Base-by-base conservation (phyloP, 2,888 invertebrate species). In the Actias luna region DNA sequence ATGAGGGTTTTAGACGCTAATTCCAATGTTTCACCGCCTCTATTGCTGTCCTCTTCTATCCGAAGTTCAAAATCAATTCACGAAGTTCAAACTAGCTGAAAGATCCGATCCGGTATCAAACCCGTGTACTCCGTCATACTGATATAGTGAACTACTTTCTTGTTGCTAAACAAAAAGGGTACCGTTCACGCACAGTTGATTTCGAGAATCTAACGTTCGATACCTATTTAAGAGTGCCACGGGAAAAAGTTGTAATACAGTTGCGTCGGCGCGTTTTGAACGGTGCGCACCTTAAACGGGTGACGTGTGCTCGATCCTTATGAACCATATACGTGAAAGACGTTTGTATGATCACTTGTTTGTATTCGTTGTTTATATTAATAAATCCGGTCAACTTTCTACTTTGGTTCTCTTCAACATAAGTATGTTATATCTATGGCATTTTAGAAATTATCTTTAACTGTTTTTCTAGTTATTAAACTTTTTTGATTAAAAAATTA, bases 111-210 rank as follows among this genome's bases (percentile, higher is more conserved):
- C 16, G 36, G 25, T 25, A 50, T 22, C 46, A 12, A 50, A 25
- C 25, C 46, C 12, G 25, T 2, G 12, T 25, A 50, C 22, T 50
- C 22, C 46, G 25, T 22, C 22, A 50, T 29, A 29, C 29, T 55
- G 55, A 55, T 27, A 55, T n/a, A 55, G 27, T 55, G 55, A 55
- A 55, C 52, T 35, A 18, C 33, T 55, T 42, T 58, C 46, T 22
- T 50, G 12, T 25, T 22, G 0, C 25, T 31, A 42, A 14, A 62
- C 31, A 58, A 62, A 62, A 55, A 25, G 22, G 25, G 42, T 33
- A 42, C 58, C 29, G 61, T 64, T 63, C 67, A n/a, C n/a, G 66
- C 70, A 74, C 77, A 69, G 79, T 77, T 77, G 68, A 75, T 74
- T 78, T 74, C 72, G 69, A 74, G 76, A 77, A 75, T 71, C 74